These are phyloP conservation scores for Rhinolophus ferrumequinum DNA, from an alignment of 2,113 vertebrate genomes.

Conservation along the genomic window DNA sequence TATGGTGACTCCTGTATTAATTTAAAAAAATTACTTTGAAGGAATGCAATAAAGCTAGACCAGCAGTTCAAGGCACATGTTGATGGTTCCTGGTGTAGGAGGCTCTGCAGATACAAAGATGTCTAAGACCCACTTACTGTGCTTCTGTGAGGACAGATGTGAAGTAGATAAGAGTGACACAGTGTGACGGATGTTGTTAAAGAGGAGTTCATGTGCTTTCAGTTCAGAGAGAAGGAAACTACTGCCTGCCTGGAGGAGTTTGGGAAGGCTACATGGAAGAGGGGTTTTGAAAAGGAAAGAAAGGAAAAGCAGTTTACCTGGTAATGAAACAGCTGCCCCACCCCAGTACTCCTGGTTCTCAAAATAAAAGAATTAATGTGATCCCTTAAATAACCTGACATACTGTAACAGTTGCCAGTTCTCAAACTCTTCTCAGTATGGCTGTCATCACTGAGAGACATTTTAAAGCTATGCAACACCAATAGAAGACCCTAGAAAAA, in stretches of 20 bases:
- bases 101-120: neutral
- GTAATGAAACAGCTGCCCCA: neutral
- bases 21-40: slow-evolving; percentile 25
- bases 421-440: neutral
- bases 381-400: neutral
- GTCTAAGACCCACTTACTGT: neutral
- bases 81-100: neutral
- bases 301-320: neutral
- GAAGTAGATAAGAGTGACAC: neutral
- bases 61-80: neutral
- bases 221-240: neutral
- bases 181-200: neutral
- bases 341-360: neutral
- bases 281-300: neutral
- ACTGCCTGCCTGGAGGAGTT: neutral
- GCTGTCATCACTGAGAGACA: neutral
- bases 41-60: neutral
- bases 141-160: neutral
- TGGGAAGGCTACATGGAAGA: neutral
- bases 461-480: neutral
- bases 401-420: neutral
- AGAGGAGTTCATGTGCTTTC: neutral
- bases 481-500: neutral
- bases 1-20: neutral
- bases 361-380: neutral